Evolutionary conservation across 1,140 invertebrate species (phyloP), one percentile per base, ranked within the genome.

Genomic region (Drosophila persimilis): DNA sequence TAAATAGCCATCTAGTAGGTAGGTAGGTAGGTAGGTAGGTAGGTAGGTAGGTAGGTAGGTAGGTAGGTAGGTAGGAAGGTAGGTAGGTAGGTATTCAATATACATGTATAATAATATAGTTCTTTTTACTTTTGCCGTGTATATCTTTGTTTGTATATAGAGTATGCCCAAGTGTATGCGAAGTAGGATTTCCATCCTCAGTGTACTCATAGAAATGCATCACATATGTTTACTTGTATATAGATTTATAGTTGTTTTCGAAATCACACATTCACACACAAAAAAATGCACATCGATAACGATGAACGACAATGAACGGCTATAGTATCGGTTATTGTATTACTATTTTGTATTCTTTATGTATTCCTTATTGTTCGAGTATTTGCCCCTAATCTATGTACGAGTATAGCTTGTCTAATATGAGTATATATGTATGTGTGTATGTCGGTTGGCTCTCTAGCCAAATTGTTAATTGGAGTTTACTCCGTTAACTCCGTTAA

Each of bases 181-280:
- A 35, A 20, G 59, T 66, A 35, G 13, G 59, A 50, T 31, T 35
- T 43, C 7, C 2, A 26, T 48, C 47, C 45, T 45, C 56, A 51
- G 58, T 73, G 45, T 55, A 56, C 55, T 74, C 59, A 71, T 70
- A 79, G 64, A 83, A 83, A 83, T 79, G 79, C 79, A 83, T 83
- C 79, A 78, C 79, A 84, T 75, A 71, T 35, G 73, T 73, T 74
- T 61, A 22, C 41, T 59, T 79, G 56, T 60, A 26, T 46, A 31
- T 52, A 31, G 6, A 26, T 9, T 5, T 13, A 39, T 39, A 13
- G 9, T 31, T 9, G 3, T 31, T 31, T 46, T 11, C 20, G 26
- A 3, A 26, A 39, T 6, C 11, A 29, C 2, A 50, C 22, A 5
- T n/a, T 29, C 24, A 51, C 48, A 51, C 47, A 50, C 47, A 26